phyloP scores from a whole-genome alignment of 2,888 invertebrate genomes.

The Troilus luridus region DNA sequence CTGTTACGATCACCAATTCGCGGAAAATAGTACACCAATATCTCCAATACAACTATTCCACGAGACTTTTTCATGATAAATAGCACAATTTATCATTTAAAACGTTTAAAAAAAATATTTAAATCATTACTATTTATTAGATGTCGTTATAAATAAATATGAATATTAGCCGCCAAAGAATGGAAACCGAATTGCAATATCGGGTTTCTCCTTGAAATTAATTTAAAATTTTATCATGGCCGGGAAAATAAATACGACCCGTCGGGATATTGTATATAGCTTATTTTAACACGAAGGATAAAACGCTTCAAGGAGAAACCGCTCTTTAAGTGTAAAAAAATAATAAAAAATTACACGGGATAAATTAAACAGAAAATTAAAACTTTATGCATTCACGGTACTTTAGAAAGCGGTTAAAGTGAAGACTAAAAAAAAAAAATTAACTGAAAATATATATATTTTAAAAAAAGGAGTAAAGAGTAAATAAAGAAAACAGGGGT shows the following conservation, averaged over 20 bases:
- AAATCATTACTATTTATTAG: neutral
- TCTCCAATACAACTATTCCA: neutral
- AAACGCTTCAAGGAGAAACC: slow-evolving; percentile 19
- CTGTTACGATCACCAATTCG: slow-evolving; percentile 32
- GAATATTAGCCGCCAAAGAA: neutral
- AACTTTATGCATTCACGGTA: slow-evolving; percentile 41
- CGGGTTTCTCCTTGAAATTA: neutral
- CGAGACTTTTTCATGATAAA: neutral
- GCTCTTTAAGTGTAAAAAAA: neutral
- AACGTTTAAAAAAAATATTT: neutral
- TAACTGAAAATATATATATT: neutral
- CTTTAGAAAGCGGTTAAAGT: slow-evolving; percentile 5
- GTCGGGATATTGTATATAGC: neutral
- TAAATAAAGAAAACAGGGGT: neutral
- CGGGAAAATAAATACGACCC: neutral
- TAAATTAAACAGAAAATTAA: slow-evolving; percentile 40
- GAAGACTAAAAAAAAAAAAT: slow-evolving; percentile 26
- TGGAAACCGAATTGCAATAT: neutral
- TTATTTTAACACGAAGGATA: slow-evolving; percentile 34
- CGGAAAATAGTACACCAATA: neutral
- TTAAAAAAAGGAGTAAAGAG: neutral
- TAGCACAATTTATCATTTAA: neutral
- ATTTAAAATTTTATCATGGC: neutral
- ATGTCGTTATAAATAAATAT: neutral
- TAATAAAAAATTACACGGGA: neutral